Percentiles rank a stretch among this genome's conserved stretches.
Conservation (phyloP, 2,113 vertebrate genomes). For the Tylochromis polylepis region DNA sequence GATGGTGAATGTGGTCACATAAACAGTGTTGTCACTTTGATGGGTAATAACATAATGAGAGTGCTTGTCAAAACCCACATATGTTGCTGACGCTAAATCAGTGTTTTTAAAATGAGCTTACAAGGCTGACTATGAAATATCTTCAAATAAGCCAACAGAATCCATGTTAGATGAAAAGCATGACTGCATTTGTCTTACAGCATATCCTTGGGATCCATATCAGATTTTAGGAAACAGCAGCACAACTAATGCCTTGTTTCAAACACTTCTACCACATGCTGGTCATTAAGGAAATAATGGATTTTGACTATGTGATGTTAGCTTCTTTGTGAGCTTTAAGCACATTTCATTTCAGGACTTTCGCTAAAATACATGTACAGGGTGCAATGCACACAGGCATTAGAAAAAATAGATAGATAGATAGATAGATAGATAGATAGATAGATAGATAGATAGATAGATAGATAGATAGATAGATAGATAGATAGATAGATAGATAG, state of each 20-base stretch:
- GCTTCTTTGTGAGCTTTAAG: not conserved
- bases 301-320: not conserved
- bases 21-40: slow-evolving; percentile 41
- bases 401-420: no score
- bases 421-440: no score
- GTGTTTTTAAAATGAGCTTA: not conserved
- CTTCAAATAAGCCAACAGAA: not conserved
- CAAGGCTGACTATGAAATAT: not conserved
- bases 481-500: no score
- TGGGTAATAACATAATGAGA: slow-evolving; percentile 10
- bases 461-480: no score
- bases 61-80: not conserved
- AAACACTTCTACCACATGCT: not conserved
- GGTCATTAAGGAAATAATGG: fast-evolving
- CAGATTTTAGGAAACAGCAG: not conserved
- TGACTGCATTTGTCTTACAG: not conserved
- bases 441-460: no score
- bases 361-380: fast-evolving
- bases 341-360: not conserved
- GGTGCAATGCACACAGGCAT: not conserved
- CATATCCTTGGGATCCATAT: not conserved
- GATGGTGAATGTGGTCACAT: slow-evolving; percentile 17
- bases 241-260: not conserved
- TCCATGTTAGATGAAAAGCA: not conserved
- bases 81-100: not conserved